Evolutionary conservation across 2,113 vertebrate species (phyloP).

Genomic region (Vimba vimba): DNA sequence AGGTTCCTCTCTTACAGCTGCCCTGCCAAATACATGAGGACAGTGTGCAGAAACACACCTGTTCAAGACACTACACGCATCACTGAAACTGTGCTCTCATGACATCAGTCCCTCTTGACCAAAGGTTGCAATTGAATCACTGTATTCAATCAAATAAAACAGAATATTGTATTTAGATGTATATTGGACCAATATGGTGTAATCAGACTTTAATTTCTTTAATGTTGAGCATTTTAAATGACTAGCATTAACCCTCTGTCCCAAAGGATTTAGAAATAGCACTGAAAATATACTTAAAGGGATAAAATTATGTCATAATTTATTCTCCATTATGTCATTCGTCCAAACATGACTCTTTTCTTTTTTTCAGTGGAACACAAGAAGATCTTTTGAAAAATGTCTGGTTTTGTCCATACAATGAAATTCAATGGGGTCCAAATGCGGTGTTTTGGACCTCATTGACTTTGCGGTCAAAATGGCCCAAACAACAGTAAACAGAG

Average conservation of each 20-base stretch:
- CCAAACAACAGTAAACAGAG: no score
- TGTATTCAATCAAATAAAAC: neutral
- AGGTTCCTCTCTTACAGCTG: neutral
- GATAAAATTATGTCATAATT: neutral
- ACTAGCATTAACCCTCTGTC: neutral
- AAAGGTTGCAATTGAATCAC: neutral
- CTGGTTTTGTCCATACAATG: neutral
- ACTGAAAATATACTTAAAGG: neutral
- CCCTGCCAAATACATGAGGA: slow-evolving; percentile 9
- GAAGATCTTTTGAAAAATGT: no score
- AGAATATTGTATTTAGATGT: neutral
- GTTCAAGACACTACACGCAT: neutral
- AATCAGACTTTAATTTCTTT: neutral
- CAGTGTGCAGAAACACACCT: neutral
- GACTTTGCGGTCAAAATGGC: neutral
- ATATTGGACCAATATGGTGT: neutral
- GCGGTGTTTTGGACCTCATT: neutral
- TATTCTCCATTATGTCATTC: neutral
- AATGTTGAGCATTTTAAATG: neutral
- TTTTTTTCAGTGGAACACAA: neutral
- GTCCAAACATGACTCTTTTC: neutral
- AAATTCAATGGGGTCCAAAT: neutral
- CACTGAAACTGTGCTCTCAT: neutral
- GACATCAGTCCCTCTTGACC: neutral
- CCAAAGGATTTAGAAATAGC: neutral